phyloP scores from a whole-genome alignment of 2,113 vertebrate species.

The Cheirogaleus medius region DNA sequence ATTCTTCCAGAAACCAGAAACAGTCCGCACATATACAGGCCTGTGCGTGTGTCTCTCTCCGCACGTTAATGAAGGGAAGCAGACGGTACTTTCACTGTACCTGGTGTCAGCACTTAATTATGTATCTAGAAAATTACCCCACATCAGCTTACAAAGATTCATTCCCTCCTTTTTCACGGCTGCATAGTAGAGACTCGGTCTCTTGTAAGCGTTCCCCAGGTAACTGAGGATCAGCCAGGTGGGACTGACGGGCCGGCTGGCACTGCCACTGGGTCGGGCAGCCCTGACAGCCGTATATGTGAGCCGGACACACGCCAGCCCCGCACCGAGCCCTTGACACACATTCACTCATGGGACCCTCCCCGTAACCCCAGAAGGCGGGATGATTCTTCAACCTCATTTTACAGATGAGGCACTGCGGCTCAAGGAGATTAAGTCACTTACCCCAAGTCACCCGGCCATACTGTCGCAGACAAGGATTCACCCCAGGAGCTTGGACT shows the following conservation, averaged over 20 bases:
- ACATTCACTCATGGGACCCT: background rate
- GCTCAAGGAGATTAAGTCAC: background rate
- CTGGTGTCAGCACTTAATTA: no score
- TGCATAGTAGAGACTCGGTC: no score
- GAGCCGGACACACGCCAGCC: background rate
- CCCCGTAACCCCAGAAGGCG: background rate
- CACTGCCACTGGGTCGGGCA: accelerated
- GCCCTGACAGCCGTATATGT: accelerated
- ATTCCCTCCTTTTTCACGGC: accelerated
- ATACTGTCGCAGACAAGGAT: background rate
- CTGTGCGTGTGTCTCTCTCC: background rate
- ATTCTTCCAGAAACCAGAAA: background rate
- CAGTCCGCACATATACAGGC: no score
- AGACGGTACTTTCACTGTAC: accelerated
- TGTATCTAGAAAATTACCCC: accelerated
- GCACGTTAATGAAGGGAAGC: background rate
- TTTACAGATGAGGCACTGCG: background rate
- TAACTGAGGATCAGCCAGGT: background rate
- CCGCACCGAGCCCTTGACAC: background rate
- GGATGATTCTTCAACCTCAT: background rate
- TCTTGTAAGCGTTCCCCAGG: background rate
- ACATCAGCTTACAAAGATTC: accelerated
- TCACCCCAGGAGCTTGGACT: accelerated
- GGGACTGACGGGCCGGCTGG: accelerated
- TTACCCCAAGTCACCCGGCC: background rate